Conservation (phyloP, 2,113 vertebrate species). For the Pseudolaguvia tuberculata region DNA sequence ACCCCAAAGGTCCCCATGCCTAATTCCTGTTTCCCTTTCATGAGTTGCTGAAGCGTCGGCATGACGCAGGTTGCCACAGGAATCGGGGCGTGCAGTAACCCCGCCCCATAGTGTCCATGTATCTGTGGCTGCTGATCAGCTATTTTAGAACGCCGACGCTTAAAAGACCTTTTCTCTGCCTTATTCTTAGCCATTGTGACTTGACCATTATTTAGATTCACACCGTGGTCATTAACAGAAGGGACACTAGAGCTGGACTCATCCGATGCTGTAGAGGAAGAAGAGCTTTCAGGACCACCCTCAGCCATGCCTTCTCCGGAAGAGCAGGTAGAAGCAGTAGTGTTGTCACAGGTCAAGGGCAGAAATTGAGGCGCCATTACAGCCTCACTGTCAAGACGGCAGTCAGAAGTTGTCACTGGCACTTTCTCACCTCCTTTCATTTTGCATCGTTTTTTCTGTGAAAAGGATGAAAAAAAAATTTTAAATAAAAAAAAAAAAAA, state of each 20-base stretch:
- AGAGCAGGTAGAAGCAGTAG: constrained; percentile 70
- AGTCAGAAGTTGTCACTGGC: constrained; percentile 67
- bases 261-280: constrained; percentile 78
- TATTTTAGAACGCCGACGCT: constrained; percentile 82
- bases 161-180: constrained; percentile 85
- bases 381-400: constrained; percentile 75
- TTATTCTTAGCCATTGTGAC: constrained; percentile 72
- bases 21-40: constrained; percentile 90
- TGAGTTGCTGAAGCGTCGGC: constrained; percentile 87
- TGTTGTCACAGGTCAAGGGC: constrained; percentile 62
- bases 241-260: constrained; percentile 84
- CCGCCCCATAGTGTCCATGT: constrained; percentile 65
- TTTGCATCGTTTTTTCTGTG: constrained; percentile 91
- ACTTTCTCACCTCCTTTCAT: constrained; percentile 82
- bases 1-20: constrained; percentile 83
- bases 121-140: constrained; percentile 68
- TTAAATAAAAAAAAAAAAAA: too few relatives aligned
- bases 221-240: constrained; percentile 67
- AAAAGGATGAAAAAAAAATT: neutral
- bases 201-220: constrained; percentile 80
- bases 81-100: constrained; percentile 64
- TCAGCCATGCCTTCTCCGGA: constrained; percentile 79
- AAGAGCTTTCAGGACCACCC: constrained; percentile 82
- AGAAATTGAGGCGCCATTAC: constrained; percentile 76
- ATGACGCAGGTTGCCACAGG: constrained; percentile 75